Evolutionary conservation across 1,140 invertebrate species (phyloP).

Genomic region (Halesus radiatus): DNA sequence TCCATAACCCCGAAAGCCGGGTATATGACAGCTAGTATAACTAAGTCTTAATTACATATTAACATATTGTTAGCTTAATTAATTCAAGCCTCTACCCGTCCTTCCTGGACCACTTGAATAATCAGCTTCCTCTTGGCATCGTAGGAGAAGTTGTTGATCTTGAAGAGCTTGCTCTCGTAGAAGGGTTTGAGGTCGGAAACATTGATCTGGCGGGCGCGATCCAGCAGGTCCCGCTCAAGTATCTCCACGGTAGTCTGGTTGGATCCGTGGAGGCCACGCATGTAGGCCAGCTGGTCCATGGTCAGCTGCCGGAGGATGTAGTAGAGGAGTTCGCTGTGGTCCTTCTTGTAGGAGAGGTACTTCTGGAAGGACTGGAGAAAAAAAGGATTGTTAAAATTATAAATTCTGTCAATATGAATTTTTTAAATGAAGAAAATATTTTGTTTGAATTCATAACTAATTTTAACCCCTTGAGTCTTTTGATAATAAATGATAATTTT

Average conservation of each 20-base stretch:
- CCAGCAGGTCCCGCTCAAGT: slow-evolving; percentile 91
- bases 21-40: too few relatives aligned
- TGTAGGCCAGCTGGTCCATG: slow-evolving; percentile 90
- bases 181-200: slow-evolving; percentile 92
- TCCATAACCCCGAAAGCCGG: too few relatives aligned
- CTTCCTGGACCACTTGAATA: slow-evolving; percentile 82
- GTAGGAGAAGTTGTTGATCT: slow-evolving; percentile 90
- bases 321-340: slow-evolving; percentile 96
- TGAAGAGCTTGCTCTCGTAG: slow-evolving; percentile 93
- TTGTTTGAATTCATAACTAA: too few relatives aligned
- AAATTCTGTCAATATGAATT: neutral
- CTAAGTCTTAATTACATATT: too few relatives aligned
- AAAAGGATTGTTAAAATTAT: slow-evolving; percentile 43
- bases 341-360: slow-evolving; percentile 94
- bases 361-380: slow-evolving; percentile 88
- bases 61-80: neutral
- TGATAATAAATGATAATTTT: too few relatives aligned
- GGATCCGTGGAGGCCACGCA: slow-evolving; percentile 84
- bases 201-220: slow-evolving; percentile 93
- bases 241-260: slow-evolving; percentile 87
- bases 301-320: slow-evolving; percentile 96
- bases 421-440: neutral
- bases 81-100: slow-evolving; percentile 46
- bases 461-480: too few relatives aligned
- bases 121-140: slow-evolving; percentile 89